Evolutionary conservation across 2,888 invertebrate genomes (phyloP), one percentile per base, ranked within the genome.

Genomic region (Nezara viridula): DNA sequence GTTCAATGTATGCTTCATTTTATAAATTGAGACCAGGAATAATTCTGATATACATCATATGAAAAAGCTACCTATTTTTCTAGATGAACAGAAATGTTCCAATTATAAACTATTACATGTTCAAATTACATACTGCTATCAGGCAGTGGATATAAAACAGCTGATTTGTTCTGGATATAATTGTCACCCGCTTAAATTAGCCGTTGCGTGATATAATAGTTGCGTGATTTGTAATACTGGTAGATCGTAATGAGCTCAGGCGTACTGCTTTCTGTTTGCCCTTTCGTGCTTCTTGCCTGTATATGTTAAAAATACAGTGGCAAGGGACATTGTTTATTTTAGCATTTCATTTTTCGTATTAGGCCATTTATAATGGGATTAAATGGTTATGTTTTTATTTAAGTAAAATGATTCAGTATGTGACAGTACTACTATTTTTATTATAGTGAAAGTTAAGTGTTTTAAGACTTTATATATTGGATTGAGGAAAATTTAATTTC

Each of bases 131-230:
- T 73, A 19, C 16, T 73, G 12, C 14, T 32, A 60, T 60, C 14
- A 6, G 2, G 0, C 4, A 60, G 60, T 27, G 60, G 12, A 73
- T 73, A 37, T 37, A 37, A 73, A 37, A 21, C 37, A 73, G 19
- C 66, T 73, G 37, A 73, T 73, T 73, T 73, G 32, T 21, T 21
- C 9, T 6, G 32, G 66, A 19, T 73, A 73, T 73, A 73, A 73
- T 73, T 73, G 66, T 73, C 21, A 73, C 66, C 37, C 66, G 66
- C 27, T 73, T 37, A 37, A 73, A 73, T 73, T 73, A 73, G 66
- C 21, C 37, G 19, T 73, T 73, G 66, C 66, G 66, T 73, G 66
- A 6, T 32, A 37, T 73, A 32, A 37, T 37, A 19, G 6, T 73
- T 21, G 66, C 66, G 66, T 73, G 66, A 73, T 73, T 73, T 73